phyloP scores from a whole-genome alignment of 2,113 vertebrate genomes.

The Prochilodus magdalenae region DNA sequence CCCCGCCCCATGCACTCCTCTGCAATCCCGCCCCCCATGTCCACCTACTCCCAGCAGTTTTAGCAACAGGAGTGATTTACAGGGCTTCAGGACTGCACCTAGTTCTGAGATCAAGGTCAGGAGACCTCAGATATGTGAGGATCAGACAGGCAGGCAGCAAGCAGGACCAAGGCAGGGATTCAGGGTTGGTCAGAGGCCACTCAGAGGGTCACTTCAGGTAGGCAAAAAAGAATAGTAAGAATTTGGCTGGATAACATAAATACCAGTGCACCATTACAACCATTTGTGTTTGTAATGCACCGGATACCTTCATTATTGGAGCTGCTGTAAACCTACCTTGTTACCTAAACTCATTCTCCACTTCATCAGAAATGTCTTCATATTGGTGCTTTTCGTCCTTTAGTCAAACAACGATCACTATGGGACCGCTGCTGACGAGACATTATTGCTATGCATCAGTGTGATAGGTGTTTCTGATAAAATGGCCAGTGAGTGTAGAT shows the following conservation, averaged over 20 bases:
- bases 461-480: too few relatives aligned
- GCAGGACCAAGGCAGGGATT: neutral
- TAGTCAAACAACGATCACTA: too few relatives aligned
- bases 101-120: constrained; percentile 41
- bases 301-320: too few relatives aligned
- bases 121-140: constrained; percentile 70
- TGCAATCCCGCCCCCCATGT: constrained; percentile 49
- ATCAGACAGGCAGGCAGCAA: constrained; percentile 28
- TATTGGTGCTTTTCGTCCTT: too few relatives aligned
- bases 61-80: constrained; percentile 64
- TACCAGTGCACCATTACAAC: too few relatives aligned
- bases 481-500: too few relatives aligned
- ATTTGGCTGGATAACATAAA: neutral
- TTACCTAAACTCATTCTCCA: too few relatives aligned
- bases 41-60: constrained; percentile 58
- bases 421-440: too few relatives aligned
- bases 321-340: too few relatives aligned
- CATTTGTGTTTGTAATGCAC: neutral
- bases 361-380: too few relatives aligned
- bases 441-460: too few relatives aligned
- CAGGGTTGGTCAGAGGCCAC: neutral
- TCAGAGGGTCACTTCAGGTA: neutral
- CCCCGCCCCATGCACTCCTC: constrained; percentile 30
- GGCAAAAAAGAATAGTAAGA: neutral
- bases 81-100: constrained; percentile 48